phyloP scores from a whole-genome alignment of 2,888 invertebrate species.

The Tenthredo notha region DNA sequence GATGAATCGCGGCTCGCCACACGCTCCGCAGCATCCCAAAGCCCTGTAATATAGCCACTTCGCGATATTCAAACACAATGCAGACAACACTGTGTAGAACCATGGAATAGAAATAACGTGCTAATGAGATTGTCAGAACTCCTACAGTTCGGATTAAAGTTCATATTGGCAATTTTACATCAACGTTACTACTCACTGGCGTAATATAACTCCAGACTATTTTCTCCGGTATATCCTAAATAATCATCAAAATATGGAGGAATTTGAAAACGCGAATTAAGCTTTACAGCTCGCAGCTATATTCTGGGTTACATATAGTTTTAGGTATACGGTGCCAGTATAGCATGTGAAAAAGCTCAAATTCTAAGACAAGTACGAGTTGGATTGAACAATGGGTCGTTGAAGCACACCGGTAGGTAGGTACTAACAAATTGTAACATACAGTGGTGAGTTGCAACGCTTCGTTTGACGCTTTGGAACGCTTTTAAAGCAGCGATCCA shows the following conservation, averaged over 20 bases:
- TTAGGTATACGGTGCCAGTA: neutral
- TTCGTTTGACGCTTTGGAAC: constrained; percentile 26
- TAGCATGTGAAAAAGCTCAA: neutral
- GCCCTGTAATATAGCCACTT: constrained; percentile 71
- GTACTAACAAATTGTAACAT: neutral
- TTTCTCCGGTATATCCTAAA: neutral
- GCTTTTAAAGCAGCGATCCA: constrained; percentile 21
- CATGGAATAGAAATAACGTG: constrained; percentile 67
- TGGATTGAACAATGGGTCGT: constrained; percentile 6
- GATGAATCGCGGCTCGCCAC: constrained; percentile 68
- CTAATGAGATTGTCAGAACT: constrained; percentile 65
- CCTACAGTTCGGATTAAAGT: neutral
- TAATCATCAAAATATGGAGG: neutral
- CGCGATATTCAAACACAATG: constrained; percentile 71
- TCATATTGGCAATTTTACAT: constrained; percentile 14
- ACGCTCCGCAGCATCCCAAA: constrained; percentile 71
- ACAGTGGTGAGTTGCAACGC: neutral
- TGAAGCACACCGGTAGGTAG: neutral
- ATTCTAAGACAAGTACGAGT: constrained; percentile 18
- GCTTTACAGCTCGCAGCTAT: neutral
- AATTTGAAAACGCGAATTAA: neutral
- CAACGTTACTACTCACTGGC: neutral
- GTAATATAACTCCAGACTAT: neutral
- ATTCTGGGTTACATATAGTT: neutral
- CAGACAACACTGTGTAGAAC: constrained; percentile 69